Conservation (phyloP, 2,888 invertebrate species). For the Crematogaster levior region DNA sequence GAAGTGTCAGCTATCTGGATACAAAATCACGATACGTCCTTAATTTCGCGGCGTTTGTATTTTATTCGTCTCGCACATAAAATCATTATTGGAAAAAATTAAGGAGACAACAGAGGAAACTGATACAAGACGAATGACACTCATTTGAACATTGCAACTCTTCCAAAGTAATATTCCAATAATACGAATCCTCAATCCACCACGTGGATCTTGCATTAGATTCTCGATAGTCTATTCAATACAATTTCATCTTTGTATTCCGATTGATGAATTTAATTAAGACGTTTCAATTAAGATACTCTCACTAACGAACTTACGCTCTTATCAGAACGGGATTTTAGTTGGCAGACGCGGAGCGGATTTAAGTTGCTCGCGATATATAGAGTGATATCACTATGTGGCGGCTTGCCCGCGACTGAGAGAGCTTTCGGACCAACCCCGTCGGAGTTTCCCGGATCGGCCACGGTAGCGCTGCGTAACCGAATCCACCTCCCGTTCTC, state of each 20-base stretch:
- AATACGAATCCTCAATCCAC: neutral
- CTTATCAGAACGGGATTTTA: conserved; percentile 17
- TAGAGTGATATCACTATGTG: conserved; percentile 76
- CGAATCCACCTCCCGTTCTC: conserved; percentile 65
- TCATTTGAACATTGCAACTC: neutral
- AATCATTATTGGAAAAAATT: neutral
- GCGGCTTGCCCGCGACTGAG: conserved; percentile 82
- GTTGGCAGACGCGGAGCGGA: conserved; percentile 20
- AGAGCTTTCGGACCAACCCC: conserved; percentile 80
- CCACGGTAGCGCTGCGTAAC: conserved; percentile 78
- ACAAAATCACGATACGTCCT: conserved; percentile 33
- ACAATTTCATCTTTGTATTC: neutral
- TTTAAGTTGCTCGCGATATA: conserved; percentile 62
- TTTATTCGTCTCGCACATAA: conserved; percentile 3
- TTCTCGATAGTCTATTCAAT: neutral
- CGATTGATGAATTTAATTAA: neutral
- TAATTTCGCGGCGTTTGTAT: conserved; percentile 40
- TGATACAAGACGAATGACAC: neutral
- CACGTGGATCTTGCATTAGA: conserved; percentile 32
- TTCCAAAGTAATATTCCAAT: neutral
- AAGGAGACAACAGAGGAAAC: neutral
- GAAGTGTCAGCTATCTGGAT: neutral
- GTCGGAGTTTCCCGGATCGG: conserved; percentile 78
- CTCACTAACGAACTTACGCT: conserved; percentile 45
- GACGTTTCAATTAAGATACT: neutral